Evolutionary conservation across 2,888 invertebrate genomes (phyloP).

Genomic region (Thelaira solivaga): DNA sequence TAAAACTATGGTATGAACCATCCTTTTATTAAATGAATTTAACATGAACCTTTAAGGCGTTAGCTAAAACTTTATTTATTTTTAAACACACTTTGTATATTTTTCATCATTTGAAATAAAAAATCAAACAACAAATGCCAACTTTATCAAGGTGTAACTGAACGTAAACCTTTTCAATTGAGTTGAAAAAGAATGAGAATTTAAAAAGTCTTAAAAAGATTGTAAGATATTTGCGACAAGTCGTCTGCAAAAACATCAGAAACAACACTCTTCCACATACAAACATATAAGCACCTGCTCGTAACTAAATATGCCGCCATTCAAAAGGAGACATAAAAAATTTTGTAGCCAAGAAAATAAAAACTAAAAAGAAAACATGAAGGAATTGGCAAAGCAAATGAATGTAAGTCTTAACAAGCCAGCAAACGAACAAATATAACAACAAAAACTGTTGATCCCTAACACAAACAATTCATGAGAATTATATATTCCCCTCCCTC

Average conservation of each 20-base stretch:
- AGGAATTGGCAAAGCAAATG: conserved; percentile 16
- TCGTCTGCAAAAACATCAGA: conserved; percentile 36
- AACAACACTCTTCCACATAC: too few species aligned
- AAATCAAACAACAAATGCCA: not conserved
- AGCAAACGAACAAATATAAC: not conserved
- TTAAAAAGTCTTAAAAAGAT: conserved; percentile 2
- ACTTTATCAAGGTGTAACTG: conserved; percentile 16
- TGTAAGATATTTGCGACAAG: conserved; percentile 19
- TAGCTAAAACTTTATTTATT: too few species aligned
- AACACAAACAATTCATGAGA: conserved; percentile 60
- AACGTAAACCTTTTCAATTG: conserved; percentile 30
- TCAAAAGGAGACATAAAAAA: not conserved
- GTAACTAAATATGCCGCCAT: not conserved
- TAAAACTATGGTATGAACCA: too few species aligned
- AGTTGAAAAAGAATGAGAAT: not conserved
- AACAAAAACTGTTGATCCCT: conserved; percentile 40
- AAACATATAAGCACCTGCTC: too few species aligned
- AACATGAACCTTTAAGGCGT: too few species aligned
- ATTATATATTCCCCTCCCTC: conserved; percentile 22
- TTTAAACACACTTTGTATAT: not conserved
- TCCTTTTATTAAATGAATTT: too few species aligned
- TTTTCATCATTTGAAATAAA: not conserved
- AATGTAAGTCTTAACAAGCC: conserved; percentile 39
- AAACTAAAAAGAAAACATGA: not conserved
- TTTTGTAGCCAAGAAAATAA: conserved; percentile 8